These are phyloP conservation scores for Nyctibius bracteatus DNA, from an alignment of 2,113 vertebrate species.

Conservation along the genomic window DNA sequence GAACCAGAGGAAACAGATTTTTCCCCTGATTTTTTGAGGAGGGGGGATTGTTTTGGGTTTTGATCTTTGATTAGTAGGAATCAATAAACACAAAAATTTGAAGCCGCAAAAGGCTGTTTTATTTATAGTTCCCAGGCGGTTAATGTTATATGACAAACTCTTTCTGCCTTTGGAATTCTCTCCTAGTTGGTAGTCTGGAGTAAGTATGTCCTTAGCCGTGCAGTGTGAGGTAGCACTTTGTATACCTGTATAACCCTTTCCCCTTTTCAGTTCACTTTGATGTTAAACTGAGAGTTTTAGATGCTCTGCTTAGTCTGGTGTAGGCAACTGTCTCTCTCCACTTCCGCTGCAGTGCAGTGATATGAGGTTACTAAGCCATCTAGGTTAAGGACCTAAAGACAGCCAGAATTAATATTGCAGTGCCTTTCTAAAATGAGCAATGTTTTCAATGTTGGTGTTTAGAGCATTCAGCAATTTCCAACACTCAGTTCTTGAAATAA, in stretches of 20 bases:
- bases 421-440: neutral
- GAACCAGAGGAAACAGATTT: neutral
- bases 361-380: neutral
- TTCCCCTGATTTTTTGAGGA: neutral
- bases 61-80: neutral
- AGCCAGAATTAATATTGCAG: neutral
- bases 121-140: neutral
- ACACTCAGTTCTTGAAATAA: neutral
- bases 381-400: neutral
- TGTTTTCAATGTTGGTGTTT: neutral
- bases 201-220: neutral
- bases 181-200: neutral
- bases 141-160: neutral
- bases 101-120: neutral
- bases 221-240: neutral
- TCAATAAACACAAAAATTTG: neutral
- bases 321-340: neutral
- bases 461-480: neutral
- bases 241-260: neutral
- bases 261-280: neutral
- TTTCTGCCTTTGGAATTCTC: neutral
- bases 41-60: fast-evolving
- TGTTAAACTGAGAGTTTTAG: neutral
- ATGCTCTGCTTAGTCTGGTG: neutral
- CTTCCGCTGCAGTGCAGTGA: neutral